Conservation (phyloP, 2,888 invertebrate genomes). For the Morinoia aosen region DNA sequence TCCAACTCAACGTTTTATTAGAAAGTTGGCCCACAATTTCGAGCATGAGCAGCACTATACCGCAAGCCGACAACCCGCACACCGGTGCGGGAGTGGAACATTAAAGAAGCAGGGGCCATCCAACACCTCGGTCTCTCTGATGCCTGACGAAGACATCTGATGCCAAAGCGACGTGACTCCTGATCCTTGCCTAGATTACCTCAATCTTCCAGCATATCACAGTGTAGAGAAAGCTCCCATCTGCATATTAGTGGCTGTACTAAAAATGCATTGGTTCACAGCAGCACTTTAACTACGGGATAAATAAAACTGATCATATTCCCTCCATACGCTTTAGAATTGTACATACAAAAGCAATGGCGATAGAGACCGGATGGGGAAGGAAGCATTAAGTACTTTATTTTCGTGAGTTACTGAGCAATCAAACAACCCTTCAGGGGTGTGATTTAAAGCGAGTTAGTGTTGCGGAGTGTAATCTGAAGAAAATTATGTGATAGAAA, state of each 20-base stretch:
- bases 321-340: not conserved
- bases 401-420: not conserved
- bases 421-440: not conserved
- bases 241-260: slow-evolving; percentile 38
- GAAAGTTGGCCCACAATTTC: not conserved
- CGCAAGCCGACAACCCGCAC: not conserved
- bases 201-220: not conserved
- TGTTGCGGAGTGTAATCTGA: not conserved
- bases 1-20: not conserved
- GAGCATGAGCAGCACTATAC: not conserved
- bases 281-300: not conserved
- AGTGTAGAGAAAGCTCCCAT: slow-evolving; percentile 33
- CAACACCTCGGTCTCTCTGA: not conserved
- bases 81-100: not conserved
- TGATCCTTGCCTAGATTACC: slow-evolving; percentile 25
- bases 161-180: slow-evolving; percentile 15
- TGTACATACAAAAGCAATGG: not conserved
- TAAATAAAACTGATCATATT: not conserved
- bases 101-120: not conserved
- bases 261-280: not conserved
- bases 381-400: not conserved
- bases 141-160: slow-evolving; percentile 32
- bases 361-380: not conserved
- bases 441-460: not conserved
- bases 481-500: no score